Evolutionary conservation across 2,113 vertebrate genomes (phyloP), one percentile per base, ranked within the genome.

Genomic region (Blennius ocellaris): DNA sequence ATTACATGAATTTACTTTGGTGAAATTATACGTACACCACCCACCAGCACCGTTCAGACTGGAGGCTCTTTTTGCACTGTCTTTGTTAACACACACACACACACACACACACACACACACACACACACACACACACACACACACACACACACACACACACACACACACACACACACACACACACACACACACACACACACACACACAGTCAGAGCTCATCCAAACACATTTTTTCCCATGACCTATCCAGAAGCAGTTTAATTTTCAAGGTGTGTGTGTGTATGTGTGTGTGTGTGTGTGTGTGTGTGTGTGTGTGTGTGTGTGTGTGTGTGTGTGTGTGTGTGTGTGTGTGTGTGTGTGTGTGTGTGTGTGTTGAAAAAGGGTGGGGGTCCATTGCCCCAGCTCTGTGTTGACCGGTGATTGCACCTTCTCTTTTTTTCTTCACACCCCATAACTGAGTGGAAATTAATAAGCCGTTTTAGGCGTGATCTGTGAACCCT

Each of bases 391-490:
- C 43, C 60, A 56, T 52, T 76, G 51, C 57, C 53, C 21, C 50
- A 78, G 73, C 57, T 64, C 58, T 73, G 52, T 30, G 38, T 45
- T 87, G 81, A 78, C 76, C 74, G 36, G 60, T 74, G 77, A 76
- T 58, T 85, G 87, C 76, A 83, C 82, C 74, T 78, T 73, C 69
- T 58, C 14, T 80, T 78, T 74, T 81, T 77, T 70, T 68, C 64
- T 83, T 86, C 76, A 78, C 82, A 87, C 81, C 82, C 76, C 72
- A 84, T 89, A 90, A 90, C 90, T 82, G 87, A 82, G 80, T 82
- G 83, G 86, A 90, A 86, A 94, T 93, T 92, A 94, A 93, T 91
- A 93, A 91, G 83, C 73, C 73, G 47, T 90, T 92, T 87, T 87
- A 82, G 84, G 85, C 58, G 69, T 88, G 89, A 93, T 92, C 90